Conservation (phyloP, 2,888 invertebrate genomes). For the Dromius quadrimaculatus region DNA sequence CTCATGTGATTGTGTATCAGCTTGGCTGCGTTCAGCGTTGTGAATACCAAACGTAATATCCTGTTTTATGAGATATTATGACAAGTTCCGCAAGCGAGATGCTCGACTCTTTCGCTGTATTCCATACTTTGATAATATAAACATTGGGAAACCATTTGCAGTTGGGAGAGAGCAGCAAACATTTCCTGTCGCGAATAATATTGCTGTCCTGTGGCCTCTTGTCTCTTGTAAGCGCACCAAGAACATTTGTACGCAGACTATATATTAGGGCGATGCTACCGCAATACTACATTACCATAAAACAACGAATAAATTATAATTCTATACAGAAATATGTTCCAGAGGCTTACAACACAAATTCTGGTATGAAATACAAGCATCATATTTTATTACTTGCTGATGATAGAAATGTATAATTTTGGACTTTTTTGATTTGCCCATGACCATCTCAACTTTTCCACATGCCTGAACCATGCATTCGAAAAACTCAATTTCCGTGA, state of each 20-base stretch:
- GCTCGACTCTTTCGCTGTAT: constrained; percentile 44
- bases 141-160: constrained; percentile 44
- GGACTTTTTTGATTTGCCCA: no score
- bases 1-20: constrained; percentile 36
- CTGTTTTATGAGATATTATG: constrained; percentile 50
- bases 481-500: not conserved
- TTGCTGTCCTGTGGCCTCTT: constrained; percentile 34
- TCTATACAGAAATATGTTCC: no score
- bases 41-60: constrained; percentile 52
- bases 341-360: no score
- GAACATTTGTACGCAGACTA: constrained; percentile 12
- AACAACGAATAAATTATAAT: constrained; percentile 5
- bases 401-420: no score
- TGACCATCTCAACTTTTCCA: no score
- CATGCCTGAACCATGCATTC: not conserved
- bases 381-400: no score
- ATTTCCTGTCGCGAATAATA: constrained; percentile 28
- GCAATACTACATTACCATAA: constrained; percentile 17
- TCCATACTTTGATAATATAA: constrained; percentile 46
- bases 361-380: no score
- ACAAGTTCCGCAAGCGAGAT: constrained; percentile 39
- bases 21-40: constrained; percentile 8
- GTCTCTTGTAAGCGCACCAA: not conserved
- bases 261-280: not conserved
- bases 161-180: constrained; percentile 18